A percentile compares a stretch with the other conserved stretches of the same genome.
These are phyloP conservation scores for Dromaius novaehollandiae DNA, from an alignment of 2,113 vertebrate genomes.

Conservation along the genomic window DNA sequence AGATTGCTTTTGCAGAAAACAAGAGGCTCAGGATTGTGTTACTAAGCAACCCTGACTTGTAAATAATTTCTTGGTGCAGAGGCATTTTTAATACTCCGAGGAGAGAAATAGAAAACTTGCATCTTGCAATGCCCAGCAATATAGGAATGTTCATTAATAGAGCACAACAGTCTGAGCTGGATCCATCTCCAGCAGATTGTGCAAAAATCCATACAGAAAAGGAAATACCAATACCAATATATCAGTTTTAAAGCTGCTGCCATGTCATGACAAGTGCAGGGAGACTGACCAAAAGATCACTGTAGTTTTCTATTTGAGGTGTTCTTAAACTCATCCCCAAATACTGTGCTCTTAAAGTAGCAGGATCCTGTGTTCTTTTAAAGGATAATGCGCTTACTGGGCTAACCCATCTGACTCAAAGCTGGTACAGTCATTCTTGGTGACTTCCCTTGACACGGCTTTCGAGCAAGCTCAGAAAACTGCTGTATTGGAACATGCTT, in stretches of 20 bases:
- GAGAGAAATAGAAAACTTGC: not conserved
- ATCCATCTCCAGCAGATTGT: not conserved
- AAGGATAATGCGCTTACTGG: no score
- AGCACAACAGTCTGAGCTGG: not conserved
- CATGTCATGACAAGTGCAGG: not conserved
- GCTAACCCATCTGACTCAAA: no score
- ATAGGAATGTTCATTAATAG: no score
- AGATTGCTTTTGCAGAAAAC: not conserved
- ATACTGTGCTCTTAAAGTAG: not conserved
- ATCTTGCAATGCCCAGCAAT: not conserved
- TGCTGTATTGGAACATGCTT: no score
- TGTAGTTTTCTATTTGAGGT: not conserved
- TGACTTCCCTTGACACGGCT: no score
- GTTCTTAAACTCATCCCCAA: not conserved
- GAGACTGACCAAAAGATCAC: not conserved
- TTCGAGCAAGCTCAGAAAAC: no score
- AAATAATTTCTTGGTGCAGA: not conserved
- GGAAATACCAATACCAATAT: not conserved
- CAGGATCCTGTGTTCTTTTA: not conserved
- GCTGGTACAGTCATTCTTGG: no score
- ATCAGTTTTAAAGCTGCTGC: not conserved
- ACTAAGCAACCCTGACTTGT: not conserved
- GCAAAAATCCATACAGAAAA: not conserved
- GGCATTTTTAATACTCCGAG: not conserved
- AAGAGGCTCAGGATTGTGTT: not conserved